Percentiles rank a stretch among this genome's conserved stretches.
phyloP scores from a whole-genome alignment of 2,113 vertebrate species.

The Tonatia bakeri region DNA sequence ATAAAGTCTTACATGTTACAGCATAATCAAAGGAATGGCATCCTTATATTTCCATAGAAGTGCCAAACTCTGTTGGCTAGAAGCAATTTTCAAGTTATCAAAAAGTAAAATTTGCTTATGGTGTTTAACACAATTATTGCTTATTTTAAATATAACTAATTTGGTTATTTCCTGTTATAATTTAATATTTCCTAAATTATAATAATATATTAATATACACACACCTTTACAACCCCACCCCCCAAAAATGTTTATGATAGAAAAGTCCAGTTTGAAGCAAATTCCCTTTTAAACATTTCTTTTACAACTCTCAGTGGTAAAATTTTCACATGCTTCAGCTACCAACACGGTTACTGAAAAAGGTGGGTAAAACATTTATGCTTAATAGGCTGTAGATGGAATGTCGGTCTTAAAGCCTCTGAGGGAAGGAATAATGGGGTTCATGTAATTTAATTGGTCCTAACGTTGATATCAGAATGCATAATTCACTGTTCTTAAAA shows the following conservation, averaged over 20 bases:
- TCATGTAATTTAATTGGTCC: conserved; percentile 37
- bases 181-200: background rate
- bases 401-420: conserved; percentile 15
- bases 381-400: conserved; percentile 32
- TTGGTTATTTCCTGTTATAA: background rate
- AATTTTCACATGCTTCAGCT: conserved; percentile 48
- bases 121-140: background rate
- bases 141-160: background rate
- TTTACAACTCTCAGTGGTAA: conserved; percentile 51
- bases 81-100: background rate
- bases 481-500: background rate
- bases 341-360: conserved; percentile 35
- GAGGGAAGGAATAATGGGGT: conserved; percentile 35
- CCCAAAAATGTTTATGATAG: background rate
- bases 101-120: background rate
- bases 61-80: background rate
- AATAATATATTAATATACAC: background rate
- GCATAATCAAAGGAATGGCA: background rate
- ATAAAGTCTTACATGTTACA: background rate
- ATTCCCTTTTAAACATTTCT: conserved; percentile 13
- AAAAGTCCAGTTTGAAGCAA: background rate
- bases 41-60: background rate
- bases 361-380: conserved; percentile 40
- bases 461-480: conserved; percentile 18
- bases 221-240: background rate